Percentiles rank a stretch among this genome's conserved stretches.
These are phyloP conservation scores for Clarias gariepinus DNA, from an alignment of 2,113 vertebrate genomes.

Conservation along the genomic window DNA sequence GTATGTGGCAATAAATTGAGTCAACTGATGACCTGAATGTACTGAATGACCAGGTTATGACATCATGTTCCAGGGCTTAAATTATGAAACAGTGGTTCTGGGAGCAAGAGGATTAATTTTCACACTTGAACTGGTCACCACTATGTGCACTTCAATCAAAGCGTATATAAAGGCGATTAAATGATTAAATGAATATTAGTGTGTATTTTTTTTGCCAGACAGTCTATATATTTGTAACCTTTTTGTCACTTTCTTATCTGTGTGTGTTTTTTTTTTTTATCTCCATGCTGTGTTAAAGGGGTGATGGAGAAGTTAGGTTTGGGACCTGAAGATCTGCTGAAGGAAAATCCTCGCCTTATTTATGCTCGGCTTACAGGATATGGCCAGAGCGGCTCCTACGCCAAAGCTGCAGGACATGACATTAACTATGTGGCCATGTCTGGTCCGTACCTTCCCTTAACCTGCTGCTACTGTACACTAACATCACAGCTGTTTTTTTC, in stretches of 20 bases:
- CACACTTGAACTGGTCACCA: too few species aligned
- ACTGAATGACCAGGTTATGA: too few species aligned
- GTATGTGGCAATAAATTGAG: too few species aligned
- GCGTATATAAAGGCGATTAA: background rate
- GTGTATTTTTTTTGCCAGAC: too few species aligned
- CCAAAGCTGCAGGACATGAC: conserved; percentile 85
- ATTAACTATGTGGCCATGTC: conserved; percentile 94
- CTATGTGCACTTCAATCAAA: too few species aligned
- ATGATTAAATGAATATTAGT: background rate
- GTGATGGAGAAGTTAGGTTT: conserved; percentile 94
- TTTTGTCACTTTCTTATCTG: background rate
- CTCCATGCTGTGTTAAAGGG: conserved; percentile 68
- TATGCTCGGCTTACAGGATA: conserved; percentile 93
- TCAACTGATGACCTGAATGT: too few species aligned
- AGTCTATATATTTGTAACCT: too few species aligned
- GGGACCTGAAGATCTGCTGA: conserved; percentile 78
- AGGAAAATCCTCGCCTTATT: conserved; percentile 85
- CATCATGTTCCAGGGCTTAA: too few species aligned
- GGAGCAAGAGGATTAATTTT: too few species aligned
- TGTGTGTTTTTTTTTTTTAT: too few species aligned
- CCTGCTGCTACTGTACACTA: background rate
- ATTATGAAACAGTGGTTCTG: too few species aligned
- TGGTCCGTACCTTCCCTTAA: conserved; percentile 68
- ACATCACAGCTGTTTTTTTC: background rate
- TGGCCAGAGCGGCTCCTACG: conserved; percentile 82